Base-by-base conservation (phyloP, 2,888 invertebrate species). In the Mimas tiliae region DNA sequence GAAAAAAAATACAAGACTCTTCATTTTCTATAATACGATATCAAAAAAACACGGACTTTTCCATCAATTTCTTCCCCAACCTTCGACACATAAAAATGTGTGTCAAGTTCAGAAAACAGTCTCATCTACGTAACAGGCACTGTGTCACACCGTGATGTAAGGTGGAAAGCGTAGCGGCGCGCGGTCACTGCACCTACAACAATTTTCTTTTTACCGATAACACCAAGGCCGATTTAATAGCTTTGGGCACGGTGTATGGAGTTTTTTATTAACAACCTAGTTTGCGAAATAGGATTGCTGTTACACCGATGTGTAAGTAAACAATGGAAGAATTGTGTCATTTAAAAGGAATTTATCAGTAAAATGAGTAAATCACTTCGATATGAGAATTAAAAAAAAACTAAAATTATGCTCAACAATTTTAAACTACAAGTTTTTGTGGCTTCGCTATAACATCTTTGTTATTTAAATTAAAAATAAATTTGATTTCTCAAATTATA, bases 171-270 rank as follows among this genome's bases (percentile, higher is more conserved):
- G 69, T 68, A 67, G 68, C 67, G 71, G 34, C 67, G 68, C 70
- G 74, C 82, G 87, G 86, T 86, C 87, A 86, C 68, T 87, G 87
- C 83, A 81, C 86, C 74, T 76, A 68, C 70, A 77, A 78, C 83
- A 85, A 85, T 88, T 87, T 89, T 86, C 86, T 85, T 86, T 80
- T 82, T 76, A 79, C 84, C 90, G 91, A 91, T 91, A 91, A 89
- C 88, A 80, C 74, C 90, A 90, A 90, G 91, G 90, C 89, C 88
- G 81, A 81, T 80, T 81, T 89, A 89, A 90, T 89, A 82, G 87
- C 85, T 88, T 90, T 87, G 81, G 89, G 87, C 86, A 90, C 86
- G 89, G 85, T 87, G 81, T 80, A 78, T 80, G 76, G 77, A 77
- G 73, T 77, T 77, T 79, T n/a, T 80, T 79, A 79, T 79, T 75